A percentile compares a stretch with the other conserved stretches of the same genome.
Evolutionary conservation across 2,113 vertebrate species (phyloP).

Genomic region (Atrichornis clamosus): DNA sequence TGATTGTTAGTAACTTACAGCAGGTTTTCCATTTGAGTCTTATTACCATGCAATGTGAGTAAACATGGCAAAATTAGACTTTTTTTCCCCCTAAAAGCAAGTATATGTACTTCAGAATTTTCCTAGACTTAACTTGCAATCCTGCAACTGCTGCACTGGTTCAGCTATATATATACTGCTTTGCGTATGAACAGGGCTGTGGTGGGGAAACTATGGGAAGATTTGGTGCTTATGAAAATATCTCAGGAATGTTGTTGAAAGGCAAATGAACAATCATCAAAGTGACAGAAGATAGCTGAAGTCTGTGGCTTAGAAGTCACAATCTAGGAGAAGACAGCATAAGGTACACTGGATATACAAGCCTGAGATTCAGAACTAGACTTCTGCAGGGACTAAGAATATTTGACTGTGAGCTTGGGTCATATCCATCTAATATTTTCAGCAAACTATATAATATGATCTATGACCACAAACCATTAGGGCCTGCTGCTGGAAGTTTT

Average conservation of each 20-base stretch:
- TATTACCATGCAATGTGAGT: not conserved
- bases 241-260: not conserved
- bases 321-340: not conserved
- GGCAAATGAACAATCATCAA: not conserved
- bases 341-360: rapidly evolving
- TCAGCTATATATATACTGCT: not conserved
- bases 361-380: not conserved
- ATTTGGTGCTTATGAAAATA: not conserved
- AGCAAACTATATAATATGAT: not conserved
- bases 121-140: not conserved
- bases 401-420: not conserved
- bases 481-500: not conserved
- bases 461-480: not conserved
- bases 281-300: not conserved
- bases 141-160: not conserved
- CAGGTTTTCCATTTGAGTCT: not conserved
- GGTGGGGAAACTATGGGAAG: not conserved
- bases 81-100: not conserved
- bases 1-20: not conserved
- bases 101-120: not conserved
- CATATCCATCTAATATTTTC: not conserved
- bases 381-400: not conserved
- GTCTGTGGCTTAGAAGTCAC: not conserved
- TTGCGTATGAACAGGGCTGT: not conserved
- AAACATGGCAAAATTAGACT: not conserved